Percentiles rank a stretch among this genome's conserved stretches.
phyloP scores from a whole-genome alignment of 2,888 invertebrate genomes.

The Erebia aethiops region DNA sequence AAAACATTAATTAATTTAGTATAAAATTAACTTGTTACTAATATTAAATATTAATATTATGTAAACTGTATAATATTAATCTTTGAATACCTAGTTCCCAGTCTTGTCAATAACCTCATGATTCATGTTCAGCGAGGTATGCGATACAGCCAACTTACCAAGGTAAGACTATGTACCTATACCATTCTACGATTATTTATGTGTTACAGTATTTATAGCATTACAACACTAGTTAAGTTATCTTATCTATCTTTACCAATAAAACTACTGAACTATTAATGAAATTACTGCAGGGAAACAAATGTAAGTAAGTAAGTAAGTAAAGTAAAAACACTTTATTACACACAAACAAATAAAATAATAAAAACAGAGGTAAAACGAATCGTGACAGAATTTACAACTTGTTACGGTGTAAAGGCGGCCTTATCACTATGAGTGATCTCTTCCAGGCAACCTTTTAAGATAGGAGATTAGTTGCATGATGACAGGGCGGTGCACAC shows the following conservation, averaged over 20 bases:
- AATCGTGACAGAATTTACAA: too few relatives aligned
- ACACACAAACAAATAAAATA: too few relatives aligned
- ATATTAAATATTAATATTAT: not conserved
- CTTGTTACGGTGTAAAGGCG: too few relatives aligned
- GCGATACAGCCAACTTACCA: constrained; percentile 10
- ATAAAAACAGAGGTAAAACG: too few relatives aligned
- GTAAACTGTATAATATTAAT: not conserved
- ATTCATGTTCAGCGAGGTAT: constrained; percentile 14
- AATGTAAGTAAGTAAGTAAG: too few relatives aligned
- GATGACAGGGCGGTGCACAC: too few relatives aligned
- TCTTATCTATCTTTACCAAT: not conserved
- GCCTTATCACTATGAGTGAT: too few relatives aligned
- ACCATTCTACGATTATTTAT: not conserved
- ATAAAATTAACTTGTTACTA: too few relatives aligned
- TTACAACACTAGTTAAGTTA: not conserved
- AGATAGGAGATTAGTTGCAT: too few relatives aligned
- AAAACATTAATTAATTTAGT: too few relatives aligned
- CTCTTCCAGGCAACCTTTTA: too few relatives aligned
- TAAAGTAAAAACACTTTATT: too few relatives aligned
- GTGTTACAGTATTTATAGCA: not conserved
- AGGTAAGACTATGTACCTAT: not conserved
- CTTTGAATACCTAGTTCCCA: constrained; percentile 3
- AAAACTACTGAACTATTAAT: not conserved
- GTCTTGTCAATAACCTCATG: constrained; percentile 7
- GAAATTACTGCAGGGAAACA: not conserved